These are phyloP conservation scores for Limnothrissa miodon DNA, from an alignment of 2,113 vertebrate genomes.

Conservation along the genomic window DNA sequence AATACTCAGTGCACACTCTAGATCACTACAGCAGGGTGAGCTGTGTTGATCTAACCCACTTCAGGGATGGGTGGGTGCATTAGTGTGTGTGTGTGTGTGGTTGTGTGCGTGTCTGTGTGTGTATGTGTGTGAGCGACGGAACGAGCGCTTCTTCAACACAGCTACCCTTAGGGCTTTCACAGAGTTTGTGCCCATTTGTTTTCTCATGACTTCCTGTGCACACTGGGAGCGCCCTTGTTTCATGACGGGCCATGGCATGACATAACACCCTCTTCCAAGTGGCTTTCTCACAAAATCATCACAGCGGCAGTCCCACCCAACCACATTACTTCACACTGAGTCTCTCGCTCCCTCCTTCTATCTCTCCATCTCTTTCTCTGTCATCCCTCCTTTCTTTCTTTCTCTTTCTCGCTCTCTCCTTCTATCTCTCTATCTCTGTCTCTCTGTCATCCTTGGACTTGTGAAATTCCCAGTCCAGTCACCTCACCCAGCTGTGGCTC, in stretches of 20 bases:
- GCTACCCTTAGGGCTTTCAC: conserved; percentile 17
- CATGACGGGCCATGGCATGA: conserved; percentile 34
- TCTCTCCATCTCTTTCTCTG: conserved; percentile 1
- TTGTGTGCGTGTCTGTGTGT: not conserved
- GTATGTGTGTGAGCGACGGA: not conserved
- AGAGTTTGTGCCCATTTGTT: conserved; percentile 18
- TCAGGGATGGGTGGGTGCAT: conserved; percentile 20
- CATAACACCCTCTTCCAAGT: conserved; percentile 24
- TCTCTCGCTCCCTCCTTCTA: not conserved
- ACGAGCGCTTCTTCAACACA: not conserved
- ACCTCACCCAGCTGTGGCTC: conserved; percentile 44
- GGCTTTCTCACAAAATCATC: not conserved
- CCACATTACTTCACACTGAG: not conserved
- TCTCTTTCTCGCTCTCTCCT: not conserved
- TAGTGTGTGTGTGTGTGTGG: conserved; percentile 3
- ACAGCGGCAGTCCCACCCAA: not conserved
- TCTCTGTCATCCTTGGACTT: conserved; percentile 46
- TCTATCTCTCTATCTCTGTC: conserved; percentile 19
- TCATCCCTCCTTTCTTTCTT: conserved; percentile 24
- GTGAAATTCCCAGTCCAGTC: conserved; percentile 55
- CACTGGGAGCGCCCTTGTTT: conserved; percentile 15
- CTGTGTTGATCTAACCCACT: conserved; percentile 22
- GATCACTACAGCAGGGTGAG: not conserved
- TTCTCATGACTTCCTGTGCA: conserved; percentile 21
- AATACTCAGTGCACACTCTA: not conserved